Conservation (phyloP, 2,113 vertebrate species). For the Notechis scutatus region DNA sequence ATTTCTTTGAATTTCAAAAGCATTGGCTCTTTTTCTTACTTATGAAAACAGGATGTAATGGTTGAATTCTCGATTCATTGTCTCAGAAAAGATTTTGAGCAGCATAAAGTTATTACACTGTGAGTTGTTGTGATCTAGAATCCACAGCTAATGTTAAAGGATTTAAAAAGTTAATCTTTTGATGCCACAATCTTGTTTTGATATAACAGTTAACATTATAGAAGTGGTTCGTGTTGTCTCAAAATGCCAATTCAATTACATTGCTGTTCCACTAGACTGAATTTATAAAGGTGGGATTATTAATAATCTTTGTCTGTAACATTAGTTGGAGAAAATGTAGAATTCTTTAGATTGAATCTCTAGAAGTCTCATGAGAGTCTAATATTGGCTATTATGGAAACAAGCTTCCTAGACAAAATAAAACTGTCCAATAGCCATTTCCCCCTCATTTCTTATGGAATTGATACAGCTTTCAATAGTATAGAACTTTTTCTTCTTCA, state of each 20-base stretch:
- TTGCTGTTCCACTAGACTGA: accelerated
- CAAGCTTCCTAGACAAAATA: not conserved
- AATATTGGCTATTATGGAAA: not conserved
- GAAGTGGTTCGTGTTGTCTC: not conserved
- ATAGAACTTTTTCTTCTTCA: not conserved
- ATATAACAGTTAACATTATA: not conserved
- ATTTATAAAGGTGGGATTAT: accelerated
- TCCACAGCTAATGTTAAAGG: not conserved
- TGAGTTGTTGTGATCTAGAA: not conserved
- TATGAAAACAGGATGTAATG: slow-evolving; percentile 40
- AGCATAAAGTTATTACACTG: not conserved
- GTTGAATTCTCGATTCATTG: slow-evolving; percentile 31
- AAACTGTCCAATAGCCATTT: not conserved
- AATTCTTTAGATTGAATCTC: not conserved
- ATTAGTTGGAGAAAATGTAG: not conserved
- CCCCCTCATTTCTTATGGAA: not conserved
- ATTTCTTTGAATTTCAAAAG: slow-evolving; percentile 42
- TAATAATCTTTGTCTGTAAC: not conserved
- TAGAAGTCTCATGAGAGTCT: not conserved
- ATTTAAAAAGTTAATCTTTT: not conserved
- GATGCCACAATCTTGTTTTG: not conserved
- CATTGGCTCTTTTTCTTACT: not conserved
- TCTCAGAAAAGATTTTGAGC: not conserved
- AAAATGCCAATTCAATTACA: not conserved
- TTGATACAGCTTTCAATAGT: not conserved